Percentiles rank a stretch among this genome's conserved stretches.
Conservation (phyloP, 2,797 vertebrate genomes). For the Oryzias dopingdopingensis region DNA sequence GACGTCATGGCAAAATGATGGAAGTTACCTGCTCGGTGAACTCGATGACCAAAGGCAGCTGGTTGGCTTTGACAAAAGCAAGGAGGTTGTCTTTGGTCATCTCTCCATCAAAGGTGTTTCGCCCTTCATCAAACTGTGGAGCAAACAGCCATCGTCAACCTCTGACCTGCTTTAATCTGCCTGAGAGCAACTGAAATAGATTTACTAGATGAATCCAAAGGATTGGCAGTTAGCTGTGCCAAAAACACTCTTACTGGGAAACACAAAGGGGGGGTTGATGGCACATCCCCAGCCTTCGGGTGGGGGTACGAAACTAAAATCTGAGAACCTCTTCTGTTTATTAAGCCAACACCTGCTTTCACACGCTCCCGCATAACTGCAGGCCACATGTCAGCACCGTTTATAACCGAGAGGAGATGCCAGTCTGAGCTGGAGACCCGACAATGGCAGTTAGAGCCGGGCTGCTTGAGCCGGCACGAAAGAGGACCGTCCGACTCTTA, state of each 20-base stretch:
- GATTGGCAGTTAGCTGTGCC: slow-evolving; percentile 11
- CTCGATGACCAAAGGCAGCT: slow-evolving; percentile 96
- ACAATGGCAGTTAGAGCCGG: slow-evolving; percentile 10
- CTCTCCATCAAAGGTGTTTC: slow-evolving; percentile 91
- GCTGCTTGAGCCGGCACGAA: slow-evolving; percentile 10
- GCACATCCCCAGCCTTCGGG: slow-evolving; percentile 7
- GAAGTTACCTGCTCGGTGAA: slow-evolving; percentile 95
- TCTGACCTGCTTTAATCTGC: slow-evolving; percentile 31
- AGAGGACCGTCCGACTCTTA: neutral
- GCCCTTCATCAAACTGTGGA: slow-evolving; percentile 94
- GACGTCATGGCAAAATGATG: neutral
- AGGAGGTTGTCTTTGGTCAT: slow-evolving; percentile 86
- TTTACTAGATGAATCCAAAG: slow-evolving; percentile 34
- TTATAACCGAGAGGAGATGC: slow-evolving; percentile 30
- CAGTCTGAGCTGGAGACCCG: slow-evolving; percentile 10
- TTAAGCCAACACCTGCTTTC: slow-evolving; percentile 25
- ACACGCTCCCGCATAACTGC: slow-evolving; percentile 9
- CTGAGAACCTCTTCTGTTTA: slow-evolving; percentile 41
- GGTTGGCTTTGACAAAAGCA: slow-evolving; percentile 91
- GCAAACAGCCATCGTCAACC: slow-evolving; percentile 26
- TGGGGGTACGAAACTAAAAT: slow-evolving; percentile 25
- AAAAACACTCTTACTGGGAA: slow-evolving; percentile 46
- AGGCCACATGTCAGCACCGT: slow-evolving; percentile 17
- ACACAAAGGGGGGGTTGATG: slow-evolving; percentile 21
- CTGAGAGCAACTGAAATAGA: slow-evolving; percentile 47